Percentiles rank a stretch among this genome's conserved stretches.
Evolutionary conservation across 2,113 vertebrate genomes (phyloP).

Genomic region (Ictalurus furcatus): DNA sequence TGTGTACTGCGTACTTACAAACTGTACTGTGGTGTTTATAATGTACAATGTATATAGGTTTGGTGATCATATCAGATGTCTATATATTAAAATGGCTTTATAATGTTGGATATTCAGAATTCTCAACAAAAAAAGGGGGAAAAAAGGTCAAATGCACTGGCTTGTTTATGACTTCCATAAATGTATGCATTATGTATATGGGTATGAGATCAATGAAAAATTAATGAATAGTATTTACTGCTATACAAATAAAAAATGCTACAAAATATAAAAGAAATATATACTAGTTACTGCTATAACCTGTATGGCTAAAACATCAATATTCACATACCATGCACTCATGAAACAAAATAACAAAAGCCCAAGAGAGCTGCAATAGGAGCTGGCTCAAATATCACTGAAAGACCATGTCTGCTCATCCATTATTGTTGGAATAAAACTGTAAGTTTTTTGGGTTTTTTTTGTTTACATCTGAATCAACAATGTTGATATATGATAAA

Average conservation of each 20-base stretch:
- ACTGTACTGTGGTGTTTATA: not conserved
- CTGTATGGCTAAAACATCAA: not conserved
- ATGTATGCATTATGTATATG: not conserved
- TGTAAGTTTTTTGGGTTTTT: no score
- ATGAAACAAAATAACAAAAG: not conserved
- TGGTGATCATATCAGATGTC: not conserved
- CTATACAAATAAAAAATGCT: not conserved
- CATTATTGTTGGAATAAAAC: not conserved
- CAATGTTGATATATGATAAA: not conserved
- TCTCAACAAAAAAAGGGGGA: not conserved
- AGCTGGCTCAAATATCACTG: not conserved
- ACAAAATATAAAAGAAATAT: conserved; percentile 2
- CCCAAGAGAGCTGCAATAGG: not conserved
- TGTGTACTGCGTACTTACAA: no score
- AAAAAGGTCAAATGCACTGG: not conserved
- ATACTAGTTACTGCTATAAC: not conserved
- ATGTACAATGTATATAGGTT: not conserved
- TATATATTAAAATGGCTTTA: not conserved
- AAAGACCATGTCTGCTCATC: not conserved
- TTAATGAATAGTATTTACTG: not conserved
- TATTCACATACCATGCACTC: not conserved
- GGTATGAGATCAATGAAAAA: not conserved
- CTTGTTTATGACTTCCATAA: not conserved
- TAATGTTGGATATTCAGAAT: not conserved
- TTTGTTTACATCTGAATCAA: not conserved